These are phyloP conservation scores for Catalaphyllia jardinei DNA, from an alignment of 64 coral and sea anemone genomes.

Conservation along the genomic window DNA sequence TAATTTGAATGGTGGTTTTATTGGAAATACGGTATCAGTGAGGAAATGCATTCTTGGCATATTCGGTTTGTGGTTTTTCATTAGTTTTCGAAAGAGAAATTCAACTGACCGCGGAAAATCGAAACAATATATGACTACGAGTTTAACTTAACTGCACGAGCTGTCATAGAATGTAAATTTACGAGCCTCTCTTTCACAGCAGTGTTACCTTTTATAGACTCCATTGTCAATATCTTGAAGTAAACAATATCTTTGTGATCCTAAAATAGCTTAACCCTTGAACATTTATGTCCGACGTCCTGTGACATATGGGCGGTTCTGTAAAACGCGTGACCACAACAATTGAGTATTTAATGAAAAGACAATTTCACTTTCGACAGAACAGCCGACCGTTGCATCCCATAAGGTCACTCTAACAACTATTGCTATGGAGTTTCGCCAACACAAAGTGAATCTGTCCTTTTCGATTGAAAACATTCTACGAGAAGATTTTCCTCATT, in stretches of 20 bases:
- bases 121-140: background rate
- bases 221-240: background rate
- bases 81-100: conserved; percentile 2
- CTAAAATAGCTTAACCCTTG: conserved; percentile 3
- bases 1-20: background rate
- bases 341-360: background rate
- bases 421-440: background rate
- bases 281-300: background rate
- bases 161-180: background rate
- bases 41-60: conserved; percentile 3
- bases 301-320: background rate
- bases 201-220: background rate
- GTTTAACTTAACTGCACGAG: background rate
- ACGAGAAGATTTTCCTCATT: conserved; percentile 11
- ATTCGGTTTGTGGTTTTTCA: conserved; percentile 7
- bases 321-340: background rate
- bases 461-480: conserved; percentile 34
- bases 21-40: background rate
- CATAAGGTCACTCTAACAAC: background rate
- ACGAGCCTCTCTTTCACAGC: background rate
- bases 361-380: conserved; percentile 17
- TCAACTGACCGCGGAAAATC: background rate
- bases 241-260: conserved; percentile 6
- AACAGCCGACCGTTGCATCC: background rate
- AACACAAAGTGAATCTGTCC: conserved; percentile 9